A percentile compares a stretch with the other conserved stretches of the same genome.
Conservation (phyloP, 1,140 invertebrate genomes). For the Bombus pascuorum region DNA sequence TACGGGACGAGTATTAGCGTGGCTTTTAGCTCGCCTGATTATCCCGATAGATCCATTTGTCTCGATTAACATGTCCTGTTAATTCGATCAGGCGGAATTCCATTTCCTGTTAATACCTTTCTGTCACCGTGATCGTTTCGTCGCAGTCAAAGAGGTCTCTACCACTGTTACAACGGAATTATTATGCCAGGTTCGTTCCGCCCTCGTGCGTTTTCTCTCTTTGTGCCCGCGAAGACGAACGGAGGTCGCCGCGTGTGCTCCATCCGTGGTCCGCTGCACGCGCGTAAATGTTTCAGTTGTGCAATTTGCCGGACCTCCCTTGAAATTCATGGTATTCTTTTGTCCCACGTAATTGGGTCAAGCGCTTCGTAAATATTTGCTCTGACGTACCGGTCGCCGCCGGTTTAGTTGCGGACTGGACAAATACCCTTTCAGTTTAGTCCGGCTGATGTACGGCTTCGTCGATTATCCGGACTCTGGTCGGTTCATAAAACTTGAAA, state of each 20-base stretch:
- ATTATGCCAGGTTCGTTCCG: neutral
- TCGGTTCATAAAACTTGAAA: neutral
- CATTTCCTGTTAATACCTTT: slow-evolving; percentile 37
- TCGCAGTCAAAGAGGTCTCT: slow-evolving; percentile 21
- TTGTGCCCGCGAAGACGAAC: neutral
- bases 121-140: neutral
- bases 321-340: slow-evolving; percentile 67
- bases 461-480: slow-evolving; percentile 3
- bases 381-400: slow-evolving; percentile 11
- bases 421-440: neutral
- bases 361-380: slow-evolving; percentile 71
- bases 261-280: neutral
- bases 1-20: slow-evolving; percentile 10
- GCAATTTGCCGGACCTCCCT: slow-evolving; percentile 54
- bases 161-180: neutral
- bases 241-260: neutral
- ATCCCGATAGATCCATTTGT: slow-evolving; percentile 48
- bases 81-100: slow-evolving; percentile 49
- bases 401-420: slow-evolving; percentile 29
- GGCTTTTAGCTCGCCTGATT: slow-evolving; percentile 40
- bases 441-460: neutral
- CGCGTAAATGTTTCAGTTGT: slow-evolving; percentile 61
- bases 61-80: slow-evolving; percentile 46
- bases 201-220: neutral
- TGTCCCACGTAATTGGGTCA: slow-evolving; percentile 65